Base-by-base conservation (phyloP, 2,888 invertebrate genomes). In the Octodonta nipae region DNA sequence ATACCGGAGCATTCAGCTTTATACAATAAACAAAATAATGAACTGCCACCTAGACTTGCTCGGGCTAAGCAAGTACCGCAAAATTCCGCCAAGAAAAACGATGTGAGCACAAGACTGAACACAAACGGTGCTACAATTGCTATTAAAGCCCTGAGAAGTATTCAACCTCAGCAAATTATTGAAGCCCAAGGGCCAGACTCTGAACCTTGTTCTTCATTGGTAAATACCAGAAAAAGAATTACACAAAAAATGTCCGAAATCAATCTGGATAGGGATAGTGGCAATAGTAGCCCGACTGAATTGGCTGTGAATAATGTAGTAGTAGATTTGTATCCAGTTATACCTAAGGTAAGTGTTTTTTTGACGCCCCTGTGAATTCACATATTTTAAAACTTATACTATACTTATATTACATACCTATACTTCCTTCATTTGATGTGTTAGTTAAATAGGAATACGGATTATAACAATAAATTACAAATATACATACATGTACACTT, bases 201-300 rank as follows among this genome's bases (percentile, higher is more conserved):
- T 35, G 41, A 24, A 37, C 46, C 5, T 35, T 48, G 26, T n/a
- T n/a, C n/a, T n/a, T n/a, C n/a, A n/a, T n/a, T n/a, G n/a, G 20
- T 31, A 1, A 46, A 45, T 13, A 40, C 51, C 4, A 49, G 43
- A 37, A 49, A 38, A 28, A 37, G 51, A 17, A 37, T 56, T 4
- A 41, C 38, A 1, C 41, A 44, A 29, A 47, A 44, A 32, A 55
- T 56, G 51, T 47, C 47, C 0, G 49, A 50, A 24, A 32, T 51
- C 2, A 48, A 31, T 20, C 8, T 51, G 25, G 53, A 54, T 0
- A 43, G 47, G 25, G 52, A 53, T 32, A 51, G 52, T 30, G 51
- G 52, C 1, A 52, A 46, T 16, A 49, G 52, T 35, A 54, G 55
- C 30, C 52, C 55, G 2, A 45, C 45, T 4, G 41, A 35, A n/a